Conservation (phyloP, 2,888 invertebrate genomes). For the Drosophila lacicola region DNA sequence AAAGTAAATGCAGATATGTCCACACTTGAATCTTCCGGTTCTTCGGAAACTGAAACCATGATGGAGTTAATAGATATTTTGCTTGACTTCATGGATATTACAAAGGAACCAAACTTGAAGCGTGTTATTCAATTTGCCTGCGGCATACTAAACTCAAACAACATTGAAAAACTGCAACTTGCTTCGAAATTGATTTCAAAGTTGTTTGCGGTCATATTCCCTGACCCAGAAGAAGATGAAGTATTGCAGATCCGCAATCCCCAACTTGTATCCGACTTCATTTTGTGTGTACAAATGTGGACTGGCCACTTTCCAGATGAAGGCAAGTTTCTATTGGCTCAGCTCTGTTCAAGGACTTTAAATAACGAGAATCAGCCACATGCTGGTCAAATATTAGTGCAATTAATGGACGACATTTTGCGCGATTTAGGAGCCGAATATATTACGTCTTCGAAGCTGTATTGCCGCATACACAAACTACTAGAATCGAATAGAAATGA, state of each 20-base stretch:
- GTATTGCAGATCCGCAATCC: background rate
- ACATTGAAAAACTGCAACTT: slow-evolving; percentile 1
- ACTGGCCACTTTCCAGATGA: slow-evolving; percentile 1
- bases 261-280: background rate
- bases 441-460: slow-evolving; percentile 1
- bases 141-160: slow-evolving; percentile 5
- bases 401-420: slow-evolving; percentile 3
- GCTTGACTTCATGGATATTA: slow-evolving; percentile 6
- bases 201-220: background rate
- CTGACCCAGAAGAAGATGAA: background rate
- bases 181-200: slow-evolving; percentile 13
- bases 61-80: slow-evolving; percentile 10
- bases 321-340: background rate
- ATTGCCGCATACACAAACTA: background rate
- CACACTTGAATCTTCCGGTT: background rate
- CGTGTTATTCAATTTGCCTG: background rate
- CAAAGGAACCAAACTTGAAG: background rate
- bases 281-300: slow-evolving; percentile 11
- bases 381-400: background rate
- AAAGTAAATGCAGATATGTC: background rate
- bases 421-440: background rate
- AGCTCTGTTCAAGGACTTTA: slow-evolving; percentile 1
- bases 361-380: background rate
- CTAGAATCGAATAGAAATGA: background rate
- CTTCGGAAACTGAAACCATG: too few relatives aligned